Base-by-base conservation (phyloP, 2,113 vertebrate genomes). In the Ascaphus truei region DNA sequence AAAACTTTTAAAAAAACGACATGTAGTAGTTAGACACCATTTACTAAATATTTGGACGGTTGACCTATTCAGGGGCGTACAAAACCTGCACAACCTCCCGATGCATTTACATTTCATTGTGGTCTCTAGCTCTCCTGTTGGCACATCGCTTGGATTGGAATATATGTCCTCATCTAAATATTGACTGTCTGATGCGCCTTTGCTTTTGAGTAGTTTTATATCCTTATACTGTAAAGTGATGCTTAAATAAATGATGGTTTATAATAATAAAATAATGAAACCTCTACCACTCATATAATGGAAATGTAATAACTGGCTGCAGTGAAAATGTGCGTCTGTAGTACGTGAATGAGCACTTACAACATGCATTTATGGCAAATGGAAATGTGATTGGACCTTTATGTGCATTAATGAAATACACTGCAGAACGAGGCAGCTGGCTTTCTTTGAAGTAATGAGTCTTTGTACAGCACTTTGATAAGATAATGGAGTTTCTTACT, bases 191-290 rank as follows among this genome's bases (percentile, higher is more conserved):
- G 59, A 43, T 4, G 59, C 59, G 30, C 39, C 16, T 47, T 41
- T n/a, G n/a, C n/a, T n/a, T n/a, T n/a, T n/a, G n/a, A n/a, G n/a
- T n/a, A n/a, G n/a, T n/a, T n/a, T n/a, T n/a, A n/a, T 47, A 47
- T 62, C 59, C 48, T 41, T 39, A 66, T 43, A 31, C 50, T 29
- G 51, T 29, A 43, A 65, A 53, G 50, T 55, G 47, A 53, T 53
- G 62, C 33, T 39, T 65, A 65, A 65, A 51, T 55, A 50, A 55
- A 55, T 55, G 63, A 43, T 51, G 43, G 48, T 10, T 41, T 55
- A 66, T 66, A 66, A 66, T 66, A 64, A 64, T 39, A 31, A 2
- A 26, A 66, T 66, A 26, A 66, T 66, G 36, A 66, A 45, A 16
- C 63, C 53, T 66, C 63, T 41, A 66, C 55, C 63, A 66, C 34